A percentile compares a stretch with the other conserved stretches of the same genome.
Conservation (phyloP, 2,113 vertebrate genomes). For the Ictidomys tridecemlineatus region DNA sequence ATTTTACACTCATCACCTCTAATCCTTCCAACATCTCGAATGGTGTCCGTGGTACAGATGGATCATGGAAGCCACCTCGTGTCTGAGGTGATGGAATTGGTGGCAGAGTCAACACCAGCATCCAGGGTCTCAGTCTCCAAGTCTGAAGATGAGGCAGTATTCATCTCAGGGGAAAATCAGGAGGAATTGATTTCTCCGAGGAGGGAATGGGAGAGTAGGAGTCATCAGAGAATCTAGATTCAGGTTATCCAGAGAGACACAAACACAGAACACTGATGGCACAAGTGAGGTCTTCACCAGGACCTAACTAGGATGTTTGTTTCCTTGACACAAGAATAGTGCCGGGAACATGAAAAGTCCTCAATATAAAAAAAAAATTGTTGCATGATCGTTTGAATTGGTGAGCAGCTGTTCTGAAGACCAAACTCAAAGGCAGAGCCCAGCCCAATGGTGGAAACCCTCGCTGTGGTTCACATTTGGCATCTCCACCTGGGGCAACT, state of each 20-base stretch:
- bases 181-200: not conserved
- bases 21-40: not conserved
- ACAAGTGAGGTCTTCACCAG: not conserved
- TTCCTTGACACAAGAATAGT: not conserved
- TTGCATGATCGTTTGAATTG: not conserved
- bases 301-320: not conserved
- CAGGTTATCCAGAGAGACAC: not conserved
- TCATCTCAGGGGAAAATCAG: not conserved
- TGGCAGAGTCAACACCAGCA: not conserved
- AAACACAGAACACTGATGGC: not conserved
- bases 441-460: not conserved
- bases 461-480: fast-evolving
- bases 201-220: not conserved
- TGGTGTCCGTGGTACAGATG: not conserved
- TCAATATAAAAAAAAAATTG: not conserved
- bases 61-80: fast-evolving
- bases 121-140: not conserved
- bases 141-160: not conserved
- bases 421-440: not conserved
- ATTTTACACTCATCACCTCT: not conserved
- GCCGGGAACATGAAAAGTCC: not conserved
- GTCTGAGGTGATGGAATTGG: not conserved
- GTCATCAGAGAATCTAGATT: not conserved
- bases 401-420: not conserved
- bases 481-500: not conserved